Evolutionary conservation across 2,113 vertebrate genomes (phyloP).

Genomic region (Muntiacus muntjak): DNA sequence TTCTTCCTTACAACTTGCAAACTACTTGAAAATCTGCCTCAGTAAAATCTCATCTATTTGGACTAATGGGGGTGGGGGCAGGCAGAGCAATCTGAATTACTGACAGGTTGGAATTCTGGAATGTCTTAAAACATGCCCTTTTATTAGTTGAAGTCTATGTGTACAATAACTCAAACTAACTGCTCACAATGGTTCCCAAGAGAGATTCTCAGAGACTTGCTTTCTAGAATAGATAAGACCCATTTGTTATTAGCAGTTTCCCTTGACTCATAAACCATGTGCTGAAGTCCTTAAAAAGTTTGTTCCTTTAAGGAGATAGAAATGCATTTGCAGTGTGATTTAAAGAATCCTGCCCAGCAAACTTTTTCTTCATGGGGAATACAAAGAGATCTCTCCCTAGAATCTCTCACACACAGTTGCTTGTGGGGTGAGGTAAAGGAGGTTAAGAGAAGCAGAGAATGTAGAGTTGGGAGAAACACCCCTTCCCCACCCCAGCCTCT

Average conservation of each 20-base stretch:
- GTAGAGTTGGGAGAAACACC: neutral
- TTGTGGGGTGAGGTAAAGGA: neutral
- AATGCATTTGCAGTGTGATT: slow-evolving; percentile 21
- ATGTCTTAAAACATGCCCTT: slow-evolving; percentile 70
- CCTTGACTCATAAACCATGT: slow-evolving; percentile 66
- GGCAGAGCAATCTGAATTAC: slow-evolving; percentile 57
- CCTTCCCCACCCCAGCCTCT: neutral
- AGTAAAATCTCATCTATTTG: slow-evolving; percentile 61
- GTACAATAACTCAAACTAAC: slow-evolving; percentile 73
- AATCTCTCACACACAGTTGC: neutral
- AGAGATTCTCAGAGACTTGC: slow-evolving; percentile 57
- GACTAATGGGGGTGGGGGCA: slow-evolving; percentile 40
- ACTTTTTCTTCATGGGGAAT: neutral
- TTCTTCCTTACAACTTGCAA: slow-evolving; percentile 35
- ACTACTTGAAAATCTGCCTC: slow-evolving; percentile 48
- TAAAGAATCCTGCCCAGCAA: neutral
- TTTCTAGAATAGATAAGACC: slow-evolving; percentile 67
- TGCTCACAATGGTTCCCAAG: slow-evolving; percentile 64
- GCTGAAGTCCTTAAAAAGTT: slow-evolving; percentile 54
- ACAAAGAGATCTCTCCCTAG: neutral
- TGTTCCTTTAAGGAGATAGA: slow-evolving; percentile 45
- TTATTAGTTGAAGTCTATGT: slow-evolving; percentile 66
- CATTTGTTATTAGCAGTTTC: slow-evolving; percentile 66
- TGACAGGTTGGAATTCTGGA: slow-evolving; percentile 71
- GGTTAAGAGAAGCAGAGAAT: neutral